A percentile compares a stretch with the other conserved stretches of the same genome.
phyloP scores from a whole-genome alignment of 37 sponge, comb jelly and placozoan genomes.

The Geodia barretti region DNA sequence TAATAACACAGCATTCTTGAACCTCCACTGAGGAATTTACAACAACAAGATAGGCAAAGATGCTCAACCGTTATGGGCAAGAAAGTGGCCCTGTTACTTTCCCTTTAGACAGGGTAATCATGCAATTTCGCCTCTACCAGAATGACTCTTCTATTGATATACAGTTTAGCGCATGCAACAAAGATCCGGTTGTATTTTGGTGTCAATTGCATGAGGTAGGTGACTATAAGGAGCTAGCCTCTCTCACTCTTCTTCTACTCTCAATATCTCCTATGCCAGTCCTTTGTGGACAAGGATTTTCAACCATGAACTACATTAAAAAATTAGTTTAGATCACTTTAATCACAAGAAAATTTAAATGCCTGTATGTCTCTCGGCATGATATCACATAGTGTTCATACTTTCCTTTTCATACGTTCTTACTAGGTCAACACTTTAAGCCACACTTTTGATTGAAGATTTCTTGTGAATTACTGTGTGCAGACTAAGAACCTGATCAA shows the following conservation, averaged over 20 bases:
- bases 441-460: no score
- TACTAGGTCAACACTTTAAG: no score
- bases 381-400: not conserved
- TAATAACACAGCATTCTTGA: slow-evolving; percentile 12
- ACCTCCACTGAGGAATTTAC: slow-evolving; percentile 12
- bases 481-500: slow-evolving; percentile 36
- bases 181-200: slow-evolving; percentile 11
- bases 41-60: slow-evolving; percentile 9
- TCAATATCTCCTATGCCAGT: slow-evolving; percentile 7
- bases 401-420: not conserved
- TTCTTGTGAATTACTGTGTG: no score
- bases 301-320: slow-evolving; percentile 20
- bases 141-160: slow-evolving; percentile 19
- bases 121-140: not conserved
- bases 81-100: not conserved
- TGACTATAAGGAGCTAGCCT: slow-evolving; percentile 6
- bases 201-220: not conserved
- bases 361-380: slow-evolving; percentile 6
- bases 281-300: slow-evolving; percentile 14
- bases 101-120: not conserved
- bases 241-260: slow-evolving; percentile 1
- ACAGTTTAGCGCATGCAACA: not conserved
- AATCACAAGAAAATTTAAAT: slow-evolving; percentile 8
- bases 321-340: slow-evolving; percentile 7
- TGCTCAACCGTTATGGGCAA: not conserved